phyloP scores from a whole-genome alignment of 2,113 vertebrate genomes.

The Sylvilagus bachmani region DNA sequence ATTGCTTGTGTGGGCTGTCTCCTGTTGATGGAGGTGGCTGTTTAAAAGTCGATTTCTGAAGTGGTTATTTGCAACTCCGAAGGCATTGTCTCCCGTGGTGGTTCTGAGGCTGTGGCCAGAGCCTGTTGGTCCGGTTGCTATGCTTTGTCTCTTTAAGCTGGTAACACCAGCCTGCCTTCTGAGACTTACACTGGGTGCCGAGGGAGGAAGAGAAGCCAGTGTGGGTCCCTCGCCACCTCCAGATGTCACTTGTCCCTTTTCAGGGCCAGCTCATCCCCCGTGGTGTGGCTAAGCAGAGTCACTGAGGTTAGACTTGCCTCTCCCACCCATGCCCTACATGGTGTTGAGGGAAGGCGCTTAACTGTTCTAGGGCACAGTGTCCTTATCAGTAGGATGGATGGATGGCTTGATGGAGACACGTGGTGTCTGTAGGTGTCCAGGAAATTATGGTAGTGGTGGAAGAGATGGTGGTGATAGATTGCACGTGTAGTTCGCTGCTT shows the following conservation, averaged over 20 bases:
- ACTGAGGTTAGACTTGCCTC: slow-evolving; percentile 11
- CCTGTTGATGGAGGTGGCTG: background rate
- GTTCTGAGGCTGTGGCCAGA: background rate
- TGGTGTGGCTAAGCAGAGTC: background rate
- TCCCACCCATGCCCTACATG: background rate
- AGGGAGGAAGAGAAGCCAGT: slow-evolving; percentile 8
- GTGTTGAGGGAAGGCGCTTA: background rate
- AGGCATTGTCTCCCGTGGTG: background rate
- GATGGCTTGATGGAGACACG: background rate
- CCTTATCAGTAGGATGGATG: background rate
- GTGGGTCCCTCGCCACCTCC: background rate
- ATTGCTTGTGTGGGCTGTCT: slow-evolving; percentile 24
- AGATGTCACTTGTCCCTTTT: background rate
- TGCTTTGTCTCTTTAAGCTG: background rate
- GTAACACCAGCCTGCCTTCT: background rate
- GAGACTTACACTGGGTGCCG: background rate
- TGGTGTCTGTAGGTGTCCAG: background rate
- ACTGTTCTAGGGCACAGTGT: background rate
- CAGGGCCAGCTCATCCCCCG: background rate
- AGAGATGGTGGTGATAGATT: background rate
- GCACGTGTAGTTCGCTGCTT: background rate
- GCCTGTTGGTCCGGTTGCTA: background rate
- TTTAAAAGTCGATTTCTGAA: slow-evolving; percentile 41
- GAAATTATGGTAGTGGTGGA: background rate
- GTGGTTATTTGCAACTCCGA: background rate